A percentile compares a stretch with the other conserved stretches of the same genome.
Evolutionary conservation across 1,140 invertebrate genomes (phyloP).

Genomic region (Metopolophium dirhodum): DNA sequence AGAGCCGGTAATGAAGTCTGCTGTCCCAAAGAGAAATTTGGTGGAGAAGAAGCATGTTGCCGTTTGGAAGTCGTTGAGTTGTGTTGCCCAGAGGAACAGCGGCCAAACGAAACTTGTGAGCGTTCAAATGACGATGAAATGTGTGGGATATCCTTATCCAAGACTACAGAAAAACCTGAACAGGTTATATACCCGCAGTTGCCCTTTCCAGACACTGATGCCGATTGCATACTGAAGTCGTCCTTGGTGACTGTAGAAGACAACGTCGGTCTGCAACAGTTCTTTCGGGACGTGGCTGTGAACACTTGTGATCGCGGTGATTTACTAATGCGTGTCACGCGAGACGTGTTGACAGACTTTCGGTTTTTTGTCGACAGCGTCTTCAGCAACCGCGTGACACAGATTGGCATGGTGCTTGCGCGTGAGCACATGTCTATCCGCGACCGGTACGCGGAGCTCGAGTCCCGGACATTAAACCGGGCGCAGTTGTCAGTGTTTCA

Average conservation of each 20-base stretch:
- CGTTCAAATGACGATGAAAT: not conserved
- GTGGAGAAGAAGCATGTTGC: not conserved
- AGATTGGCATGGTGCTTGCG: constrained; percentile 28
- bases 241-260: not conserved
- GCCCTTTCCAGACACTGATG: not conserved
- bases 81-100: not conserved
- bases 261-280: not conserved
- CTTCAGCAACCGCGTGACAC: constrained; percentile 9
- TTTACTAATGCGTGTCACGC: constrained; percentile 18
- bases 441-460: constrained; percentile 14
- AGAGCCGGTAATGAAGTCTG: not conserved
- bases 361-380: constrained; percentile 9
- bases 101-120: no score
- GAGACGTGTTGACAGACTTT: constrained; percentile 20
- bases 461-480: not conserved
- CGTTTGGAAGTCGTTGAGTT: not conserved
- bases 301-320: constrained; percentile 17
- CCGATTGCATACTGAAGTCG: not conserved
- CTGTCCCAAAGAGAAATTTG: not conserved
- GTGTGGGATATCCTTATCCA: not conserved
- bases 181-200: not conserved
- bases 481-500: not conserved
- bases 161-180: not conserved
- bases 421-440: not conserved
- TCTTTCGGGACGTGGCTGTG: constrained; percentile 12